A percentile compares a stretch with the other conserved stretches of the same genome.
phyloP scores from a whole-genome alignment of 2,113 vertebrate species.

The Malurus elegans region DNA sequence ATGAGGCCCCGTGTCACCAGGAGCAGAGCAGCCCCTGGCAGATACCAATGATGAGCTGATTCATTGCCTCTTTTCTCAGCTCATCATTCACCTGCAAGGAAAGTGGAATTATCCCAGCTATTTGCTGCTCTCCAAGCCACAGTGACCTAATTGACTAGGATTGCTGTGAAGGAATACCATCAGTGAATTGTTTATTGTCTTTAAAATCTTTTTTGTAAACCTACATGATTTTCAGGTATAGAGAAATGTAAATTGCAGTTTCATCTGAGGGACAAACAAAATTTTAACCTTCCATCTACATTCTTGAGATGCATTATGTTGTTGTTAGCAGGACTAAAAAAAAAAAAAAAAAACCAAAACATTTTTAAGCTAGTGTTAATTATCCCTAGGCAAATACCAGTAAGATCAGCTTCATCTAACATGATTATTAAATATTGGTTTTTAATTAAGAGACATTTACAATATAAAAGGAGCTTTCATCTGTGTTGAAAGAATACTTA shows the following conservation, averaged over 20 bases:
- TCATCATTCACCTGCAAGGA: not conserved
- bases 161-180: not conserved
- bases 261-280: not conserved
- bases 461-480: constrained; percentile 61
- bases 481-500: not conserved
- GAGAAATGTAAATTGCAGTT: not conserved
- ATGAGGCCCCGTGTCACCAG: not conserved
- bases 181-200: not conserved
- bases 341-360: not conserved
- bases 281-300: not conserved
- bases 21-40: not conserved
- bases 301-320: not conserved
- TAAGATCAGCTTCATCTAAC: constrained; percentile 12
- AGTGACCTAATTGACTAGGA: not conserved
- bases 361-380: constrained; percentile 27
- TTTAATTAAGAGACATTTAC: constrained; percentile 66
- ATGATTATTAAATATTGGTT: constrained; percentile 45
- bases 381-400: constrained; percentile 14
- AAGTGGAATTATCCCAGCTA: not conserved
- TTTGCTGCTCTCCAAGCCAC: not conserved
- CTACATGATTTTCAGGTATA: not conserved
- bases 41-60: not conserved
- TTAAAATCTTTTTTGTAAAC: not conserved
- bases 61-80: not conserved
- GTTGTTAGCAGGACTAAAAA: not conserved